Base-by-base conservation (phyloP, 2,888 invertebrate species). In the Congeria kusceri region DNA sequence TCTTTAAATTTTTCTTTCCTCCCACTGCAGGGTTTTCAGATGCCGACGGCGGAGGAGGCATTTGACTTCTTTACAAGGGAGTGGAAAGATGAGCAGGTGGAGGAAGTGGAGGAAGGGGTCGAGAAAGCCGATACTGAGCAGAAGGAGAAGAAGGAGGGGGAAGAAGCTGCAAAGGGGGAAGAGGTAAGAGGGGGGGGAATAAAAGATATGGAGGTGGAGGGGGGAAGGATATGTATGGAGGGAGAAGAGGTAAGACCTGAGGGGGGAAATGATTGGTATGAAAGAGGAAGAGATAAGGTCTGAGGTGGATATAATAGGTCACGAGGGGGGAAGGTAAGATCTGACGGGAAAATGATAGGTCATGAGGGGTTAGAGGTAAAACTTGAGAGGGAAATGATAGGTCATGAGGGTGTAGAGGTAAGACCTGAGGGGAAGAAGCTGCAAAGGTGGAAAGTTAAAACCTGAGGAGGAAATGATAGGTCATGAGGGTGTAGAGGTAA, bases 11-110 rank as follows among this genome's bases (percentile, higher is more conserved):
- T 5, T 11, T 9, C 39, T 39, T 39, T 39, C 39, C 15, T 39
- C 39, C 39, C 39, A 39, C 11, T 39, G 39, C 65, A 88, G 89
- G 84, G 86, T 59, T 73, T 84, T 4, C 80, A 78, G 47, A 87
- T 91, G 87, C 91, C 91, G 29, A 89, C 91, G 32, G 78, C 88
- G 18, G 92, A 94, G 68, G 93, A 93, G 59, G 90, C 93, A 18
- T 93, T 88, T 87, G 94, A 94, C 83, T 94, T 94, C 87, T 94
- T 94, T 83, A 94, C 93, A 13, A 91, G 93, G 59, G 90, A 90
- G 20, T 94, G 92, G 91, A 93, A 93, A 56, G 88, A 90, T 9
- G 91, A 90, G 59, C 76, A 80, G 28, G 77, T 68, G n/a, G 66
- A 74, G 44, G 83, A 84, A 44, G 71, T 79, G 56, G 83, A 86